These are phyloP conservation scores for Hydra vulgaris DNA, from an alignment of 30 jellyfish, hydroid and myxozoan species.

Conservation along the genomic window DNA sequence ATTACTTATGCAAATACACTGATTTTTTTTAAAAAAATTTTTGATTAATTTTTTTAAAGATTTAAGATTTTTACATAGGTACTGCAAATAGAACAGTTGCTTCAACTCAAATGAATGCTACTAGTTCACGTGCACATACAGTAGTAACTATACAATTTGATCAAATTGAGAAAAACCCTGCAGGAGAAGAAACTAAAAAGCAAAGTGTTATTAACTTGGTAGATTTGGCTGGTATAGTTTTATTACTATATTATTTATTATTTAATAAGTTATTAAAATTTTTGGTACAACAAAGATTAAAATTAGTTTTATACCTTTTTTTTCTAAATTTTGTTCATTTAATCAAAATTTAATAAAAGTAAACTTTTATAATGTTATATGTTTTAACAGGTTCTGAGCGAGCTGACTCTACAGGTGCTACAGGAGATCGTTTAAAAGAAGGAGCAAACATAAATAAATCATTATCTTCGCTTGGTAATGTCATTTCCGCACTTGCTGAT, in stretches of 20 bases:
- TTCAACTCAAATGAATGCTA: conserved; percentile 95
- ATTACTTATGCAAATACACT: too few relatives aligned
- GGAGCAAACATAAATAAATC: conserved; percentile 94
- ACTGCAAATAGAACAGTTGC: conserved; percentile 98
- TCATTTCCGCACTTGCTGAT: conserved; percentile 94
- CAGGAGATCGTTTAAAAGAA: conserved; percentile 98
- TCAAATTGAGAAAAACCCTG: conserved; percentile 72
- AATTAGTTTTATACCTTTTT: too few relatives aligned
- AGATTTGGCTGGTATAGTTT: conserved; percentile 97
- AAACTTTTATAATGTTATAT: not conserved
- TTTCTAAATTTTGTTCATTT: too few relatives aligned
- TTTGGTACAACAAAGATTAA: too few relatives aligned
- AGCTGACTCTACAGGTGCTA: conserved; percentile 98
- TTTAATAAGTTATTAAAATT: too few relatives aligned
- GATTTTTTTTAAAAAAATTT: too few relatives aligned
- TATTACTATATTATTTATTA: too few relatives aligned
- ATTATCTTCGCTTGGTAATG: conserved; percentile 92
- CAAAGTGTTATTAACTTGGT: conserved; percentile 76
- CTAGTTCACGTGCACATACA: conserved; percentile 96
- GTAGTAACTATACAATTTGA: conserved; percentile 95
- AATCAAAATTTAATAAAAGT: too few relatives aligned
- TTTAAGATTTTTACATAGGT: conserved; percentile 28
- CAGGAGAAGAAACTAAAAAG: conserved; percentile 92
- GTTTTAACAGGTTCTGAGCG: conserved; percentile 74
- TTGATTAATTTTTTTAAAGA: too few relatives aligned